phyloP scores from a whole-genome alignment of 2,888 invertebrate species.

The Amblyjoppa proteus region DNA sequence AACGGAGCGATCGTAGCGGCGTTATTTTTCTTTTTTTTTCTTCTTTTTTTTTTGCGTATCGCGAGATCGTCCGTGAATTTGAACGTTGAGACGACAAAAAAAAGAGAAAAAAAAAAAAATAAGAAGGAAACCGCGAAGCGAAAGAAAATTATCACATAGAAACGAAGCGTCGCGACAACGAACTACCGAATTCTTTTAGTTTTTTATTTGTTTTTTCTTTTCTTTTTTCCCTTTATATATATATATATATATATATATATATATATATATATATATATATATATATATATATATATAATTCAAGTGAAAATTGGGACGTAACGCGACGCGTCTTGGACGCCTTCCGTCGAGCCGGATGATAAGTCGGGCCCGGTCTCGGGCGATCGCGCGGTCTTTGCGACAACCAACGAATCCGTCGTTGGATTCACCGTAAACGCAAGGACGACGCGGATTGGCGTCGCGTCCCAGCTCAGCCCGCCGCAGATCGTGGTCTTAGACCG shows the following conservation, averaged over 20 bases:
- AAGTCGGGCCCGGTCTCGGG: slow-evolving; percentile 23
- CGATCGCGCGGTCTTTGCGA: slow-evolving; percentile 5
- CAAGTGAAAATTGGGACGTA: slow-evolving; percentile 43
- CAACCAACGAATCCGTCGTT: neutral
- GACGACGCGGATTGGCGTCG: slow-evolving; percentile 61
- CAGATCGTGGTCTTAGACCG: slow-evolving; percentile 81
- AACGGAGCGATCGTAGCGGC: slow-evolving; percentile 10
- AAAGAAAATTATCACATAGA: slow-evolving; percentile 9
- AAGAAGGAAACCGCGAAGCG: slow-evolving; percentile 4
- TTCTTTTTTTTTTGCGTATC: neutral
- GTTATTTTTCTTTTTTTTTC: neutral
- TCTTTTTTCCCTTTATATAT: too few relatives aligned
- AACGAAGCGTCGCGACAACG: slow-evolving; percentile 29
- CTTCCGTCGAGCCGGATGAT: slow-evolving; percentile 9
- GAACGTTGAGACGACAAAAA: neutral
- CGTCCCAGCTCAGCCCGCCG: slow-evolving; percentile 79
- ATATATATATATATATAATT: neutral
- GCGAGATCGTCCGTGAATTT: neutral
- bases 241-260: neutral
- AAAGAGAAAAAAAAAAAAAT: neutral
- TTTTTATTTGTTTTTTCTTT: neutral
- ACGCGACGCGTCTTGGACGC: slow-evolving; percentile 26
- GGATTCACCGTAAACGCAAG: slow-evolving; percentile 26
- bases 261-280: neutral
- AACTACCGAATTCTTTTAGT: slow-evolving; percentile 1